These are phyloP conservation scores for Malurus leucopterus DNA, from an alignment of 2,797 vertebrate genomes.

Conservation along the genomic window DNA sequence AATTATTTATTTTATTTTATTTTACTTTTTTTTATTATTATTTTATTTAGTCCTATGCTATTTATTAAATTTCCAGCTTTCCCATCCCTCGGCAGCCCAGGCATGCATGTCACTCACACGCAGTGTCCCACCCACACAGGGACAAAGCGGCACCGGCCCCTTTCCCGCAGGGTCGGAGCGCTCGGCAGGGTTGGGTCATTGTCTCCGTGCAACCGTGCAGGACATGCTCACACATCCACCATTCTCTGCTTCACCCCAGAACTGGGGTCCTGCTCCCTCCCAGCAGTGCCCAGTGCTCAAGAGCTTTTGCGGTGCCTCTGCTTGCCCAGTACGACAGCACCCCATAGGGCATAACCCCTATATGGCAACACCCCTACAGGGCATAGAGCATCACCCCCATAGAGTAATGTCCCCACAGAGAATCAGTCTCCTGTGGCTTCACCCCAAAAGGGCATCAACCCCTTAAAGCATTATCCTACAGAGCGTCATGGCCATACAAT, in stretches of 20 bases:
- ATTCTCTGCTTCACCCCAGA: not conserved
- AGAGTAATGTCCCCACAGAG: too few species aligned
- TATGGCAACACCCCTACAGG: not conserved
- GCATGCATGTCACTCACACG: fast-evolving
- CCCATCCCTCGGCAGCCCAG: not conserved
- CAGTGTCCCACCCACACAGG: not conserved
- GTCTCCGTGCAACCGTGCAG: fast-evolving
- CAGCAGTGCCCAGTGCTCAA: not conserved
- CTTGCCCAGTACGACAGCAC: not conserved
- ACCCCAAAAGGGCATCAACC: too few species aligned
- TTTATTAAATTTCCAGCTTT: not conserved
- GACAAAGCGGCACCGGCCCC: fast-evolving
- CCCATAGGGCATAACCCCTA: too few species aligned
- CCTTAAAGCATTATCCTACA: not conserved
- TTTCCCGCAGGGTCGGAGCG: fast-evolving
- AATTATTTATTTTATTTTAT: not conserved
- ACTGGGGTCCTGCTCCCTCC: not conserved
- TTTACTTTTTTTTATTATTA: not conserved
- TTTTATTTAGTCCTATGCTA: not conserved
- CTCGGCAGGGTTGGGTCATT: fast-evolving
- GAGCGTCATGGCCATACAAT: not conserved
- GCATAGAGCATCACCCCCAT: too few species aligned
- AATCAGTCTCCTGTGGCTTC: not conserved
- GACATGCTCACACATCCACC: not conserved
- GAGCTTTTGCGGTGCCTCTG: not conserved